These are phyloP conservation scores for Lordiphosa clarofinis DNA, from an alignment of 1,140 invertebrate species.

Conservation along the genomic window DNA sequence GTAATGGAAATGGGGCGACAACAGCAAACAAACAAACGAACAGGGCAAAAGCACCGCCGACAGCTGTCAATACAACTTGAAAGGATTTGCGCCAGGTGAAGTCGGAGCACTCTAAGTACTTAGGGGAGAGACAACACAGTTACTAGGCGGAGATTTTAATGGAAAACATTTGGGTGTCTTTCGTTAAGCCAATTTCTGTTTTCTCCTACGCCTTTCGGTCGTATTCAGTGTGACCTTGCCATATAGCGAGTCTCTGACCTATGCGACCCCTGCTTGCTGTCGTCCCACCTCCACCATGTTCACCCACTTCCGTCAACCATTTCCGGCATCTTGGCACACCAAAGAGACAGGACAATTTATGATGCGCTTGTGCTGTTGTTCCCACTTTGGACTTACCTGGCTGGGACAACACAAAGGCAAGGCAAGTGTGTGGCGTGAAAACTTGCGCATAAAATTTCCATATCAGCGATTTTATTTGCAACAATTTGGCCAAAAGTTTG, in stretches of 20 bases:
- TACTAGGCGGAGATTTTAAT: too few species aligned
- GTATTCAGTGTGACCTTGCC: slow-evolving; percentile 11
- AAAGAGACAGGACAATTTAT: slow-evolving; percentile 23
- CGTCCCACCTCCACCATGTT: slow-evolving; percentile 3
- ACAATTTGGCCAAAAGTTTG: slow-evolving; percentile 75
- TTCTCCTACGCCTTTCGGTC: too few species aligned
- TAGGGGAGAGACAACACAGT: too few species aligned
- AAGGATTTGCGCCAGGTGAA: slow-evolving; percentile 35
- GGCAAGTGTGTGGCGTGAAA: slow-evolving; percentile 25
- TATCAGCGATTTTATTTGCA: slow-evolving; percentile 77
- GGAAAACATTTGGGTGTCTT: too few species aligned
- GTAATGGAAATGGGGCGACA: too few species aligned
- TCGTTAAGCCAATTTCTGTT: too few species aligned
- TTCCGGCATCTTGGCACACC: slow-evolving; percentile 26
- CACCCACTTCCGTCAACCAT: slow-evolving; percentile 28
- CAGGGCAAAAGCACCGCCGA: slow-evolving; percentile 17
- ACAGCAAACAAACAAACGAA: not conserved
- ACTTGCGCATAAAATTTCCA: slow-evolving; percentile 69
- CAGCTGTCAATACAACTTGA: slow-evolving; percentile 71
- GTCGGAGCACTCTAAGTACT: too few species aligned
- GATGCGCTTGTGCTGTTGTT: slow-evolving; percentile 16
- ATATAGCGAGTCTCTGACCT: not conserved
- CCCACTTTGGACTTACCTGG: too few species aligned
- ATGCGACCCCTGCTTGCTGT: not conserved
- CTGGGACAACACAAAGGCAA: slow-evolving; percentile 6